phyloP scores from a whole-genome alignment of 2,797 vertebrate species.

The Characodon lateralis region DNA sequence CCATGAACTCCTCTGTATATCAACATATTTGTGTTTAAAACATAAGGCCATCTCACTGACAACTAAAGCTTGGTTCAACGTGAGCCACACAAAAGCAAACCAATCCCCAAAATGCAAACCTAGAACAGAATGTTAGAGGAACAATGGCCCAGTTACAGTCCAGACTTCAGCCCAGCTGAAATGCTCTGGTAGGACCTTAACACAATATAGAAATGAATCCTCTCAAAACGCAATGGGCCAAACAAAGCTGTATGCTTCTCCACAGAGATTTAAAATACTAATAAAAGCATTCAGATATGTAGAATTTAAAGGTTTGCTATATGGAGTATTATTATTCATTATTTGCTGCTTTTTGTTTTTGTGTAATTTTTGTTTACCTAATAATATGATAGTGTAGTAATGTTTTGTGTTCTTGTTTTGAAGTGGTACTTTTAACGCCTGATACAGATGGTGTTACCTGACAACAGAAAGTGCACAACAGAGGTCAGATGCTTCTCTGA shows the following conservation, averaged over 20 bases:
- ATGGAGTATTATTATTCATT: neutral
- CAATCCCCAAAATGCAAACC: too few species aligned
- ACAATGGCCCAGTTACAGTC: too few species aligned
- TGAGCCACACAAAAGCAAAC: too few species aligned
- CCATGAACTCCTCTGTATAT: too few species aligned
- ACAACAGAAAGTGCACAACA: constrained; percentile 75
- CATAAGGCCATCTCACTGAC: too few species aligned
- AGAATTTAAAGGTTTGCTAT: neutral
- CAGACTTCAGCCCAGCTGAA: too few species aligned
- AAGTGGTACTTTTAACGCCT: neutral
- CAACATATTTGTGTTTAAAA: too few species aligned
- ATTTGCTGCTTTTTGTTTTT: neutral
- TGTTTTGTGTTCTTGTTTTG: neutral
- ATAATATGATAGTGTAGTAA: neutral
- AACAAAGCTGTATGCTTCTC: neutral
- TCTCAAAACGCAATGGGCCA: neutral
- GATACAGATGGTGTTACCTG: constrained; percentile 77
- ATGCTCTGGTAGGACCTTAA: too few species aligned
- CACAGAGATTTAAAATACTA: neutral
- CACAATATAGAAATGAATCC: too few species aligned
- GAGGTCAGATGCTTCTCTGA: constrained; percentile 81
- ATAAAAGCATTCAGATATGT: neutral
- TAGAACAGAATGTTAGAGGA: too few species aligned
- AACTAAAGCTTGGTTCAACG: too few species aligned
- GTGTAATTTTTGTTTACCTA: neutral